Base-by-base conservation (phyloP, 2,113 vertebrate species). In the Ciconia stormi region DNA sequence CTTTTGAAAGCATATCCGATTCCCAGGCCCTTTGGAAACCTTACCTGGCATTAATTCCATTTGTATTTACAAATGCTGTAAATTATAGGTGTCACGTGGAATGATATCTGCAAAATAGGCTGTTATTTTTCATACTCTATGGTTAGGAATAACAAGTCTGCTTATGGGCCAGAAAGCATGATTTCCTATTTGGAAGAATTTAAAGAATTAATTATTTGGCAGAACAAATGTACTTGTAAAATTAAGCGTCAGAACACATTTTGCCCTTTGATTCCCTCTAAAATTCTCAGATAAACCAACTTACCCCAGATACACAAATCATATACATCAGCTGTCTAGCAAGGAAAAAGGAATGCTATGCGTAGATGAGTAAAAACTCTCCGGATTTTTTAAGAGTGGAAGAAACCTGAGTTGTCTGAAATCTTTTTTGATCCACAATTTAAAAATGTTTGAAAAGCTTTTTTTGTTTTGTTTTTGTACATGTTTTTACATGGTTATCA, bases 201-300 rank as follows among this genome's bases (percentile, higher is more conserved):
- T 55, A 49, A 97, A 94, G 97, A 87, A 97, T 97, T 95, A 97
- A 93, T 94, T 91, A 86, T 95, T 97, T 97, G 97, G 97, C 97
- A 97, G 96, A 87, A 95, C 95, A 94, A 94, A 96, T 62, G 89
- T 85, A 32, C 93, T 95, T 93, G 84, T 95, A 95, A 97, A 95
- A 89, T 87, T 34, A 95, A 87, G 58, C 3, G 2, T 85, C 94
- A 91, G 89, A 95, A 83, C 71, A 95, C 55, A 95, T 77, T 83
- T 94, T 97, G 93, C 89, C 93, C 95, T 96, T 94, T 94, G 82
- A 95, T 87, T 95, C 87, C 78, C n/a, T 86, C 82, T 80, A 25
- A 85, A 94, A 73, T 80, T 89, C 58, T 86, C 89, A 88, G 78
- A 94, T 95, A 96, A 96, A 86, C 74, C 78, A 71, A 40, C 70